phyloP scores from a whole-genome alignment of 1,140 invertebrate genomes.

The Nixonia krombeini region DNA sequence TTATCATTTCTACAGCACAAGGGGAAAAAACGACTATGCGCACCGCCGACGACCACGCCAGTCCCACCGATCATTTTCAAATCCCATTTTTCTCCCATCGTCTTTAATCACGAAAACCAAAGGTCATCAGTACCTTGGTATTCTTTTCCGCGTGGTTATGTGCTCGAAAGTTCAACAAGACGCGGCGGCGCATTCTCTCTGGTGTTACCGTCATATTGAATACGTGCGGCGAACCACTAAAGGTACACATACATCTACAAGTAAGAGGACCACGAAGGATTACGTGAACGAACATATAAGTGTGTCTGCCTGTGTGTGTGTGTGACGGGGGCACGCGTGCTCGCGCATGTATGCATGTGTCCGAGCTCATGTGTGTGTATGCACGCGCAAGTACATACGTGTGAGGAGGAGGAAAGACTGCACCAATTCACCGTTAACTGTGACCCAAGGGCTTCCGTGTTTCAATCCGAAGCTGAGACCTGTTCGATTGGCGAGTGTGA shows the following conservation, averaged over 20 bases:
- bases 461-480: constrained; percentile 51
- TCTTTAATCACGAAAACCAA: constrained; percentile 42
- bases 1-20: too few species aligned
- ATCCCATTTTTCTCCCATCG: too few species aligned
- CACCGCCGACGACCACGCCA: too few species aligned
- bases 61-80: too few species aligned
- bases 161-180: constrained; percentile 34
- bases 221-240: constrained; percentile 48
- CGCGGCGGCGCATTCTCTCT: constrained; percentile 12
- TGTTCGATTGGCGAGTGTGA: constrained; percentile 46
- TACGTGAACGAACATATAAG: too few species aligned
- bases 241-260: too few species aligned
- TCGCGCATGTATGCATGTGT: constrained; percentile 16
- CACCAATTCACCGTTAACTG: constrained; percentile 65
- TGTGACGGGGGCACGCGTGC: too few species aligned
- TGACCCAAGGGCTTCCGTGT: constrained; percentile 65
- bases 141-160: constrained; percentile 20
- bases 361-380: constrained; percentile 7
- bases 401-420: constrained; percentile 46
- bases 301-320: too few species aligned
- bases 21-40: too few species aligned
- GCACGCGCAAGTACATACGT: constrained; percentile 20
- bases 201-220: constrained; percentile 42
- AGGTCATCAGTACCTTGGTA: too few species aligned
- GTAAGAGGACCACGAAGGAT: too few species aligned